These are phyloP conservation scores for Sylvietta virens DNA, from an alignment of 2,113 vertebrate species.

Conservation along the genomic window DNA sequence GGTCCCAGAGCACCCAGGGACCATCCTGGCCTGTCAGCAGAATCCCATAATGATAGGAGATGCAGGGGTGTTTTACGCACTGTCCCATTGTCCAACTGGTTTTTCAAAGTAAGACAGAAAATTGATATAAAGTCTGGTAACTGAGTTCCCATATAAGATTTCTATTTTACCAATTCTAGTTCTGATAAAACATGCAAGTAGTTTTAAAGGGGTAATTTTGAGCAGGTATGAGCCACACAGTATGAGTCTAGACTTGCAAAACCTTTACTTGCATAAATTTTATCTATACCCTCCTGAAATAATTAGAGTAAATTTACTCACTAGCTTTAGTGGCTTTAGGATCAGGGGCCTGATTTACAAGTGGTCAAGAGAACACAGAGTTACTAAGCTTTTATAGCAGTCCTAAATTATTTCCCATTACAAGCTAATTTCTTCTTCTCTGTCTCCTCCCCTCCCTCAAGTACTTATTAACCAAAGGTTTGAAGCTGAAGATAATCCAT, in stretches of 20 bases:
- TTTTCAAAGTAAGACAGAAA: background rate
- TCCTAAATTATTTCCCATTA: background rate
- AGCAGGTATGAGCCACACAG: background rate
- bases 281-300: accelerated
- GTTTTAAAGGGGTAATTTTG: background rate
- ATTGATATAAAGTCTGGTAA: background rate
- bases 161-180: background rate
- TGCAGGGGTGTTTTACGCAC: background rate
- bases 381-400: background rate
- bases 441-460: background rate
- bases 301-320: background rate
- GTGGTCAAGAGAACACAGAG: background rate
- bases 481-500: background rate
- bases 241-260: background rate
- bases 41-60: accelerated
- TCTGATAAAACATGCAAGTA: background rate
- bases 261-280: background rate
- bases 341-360: background rate
- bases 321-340: background rate
- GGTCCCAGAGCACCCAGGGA: background rate
- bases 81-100: accelerated
- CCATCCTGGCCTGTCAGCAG: background rate
- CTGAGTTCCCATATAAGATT: background rate
- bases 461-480: background rate
- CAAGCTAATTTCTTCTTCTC: background rate